A percentile compares a stretch with the other conserved stretches of the same genome.
Evolutionary conservation across 1,140 invertebrate species (phyloP).

Genomic region (Zaprionus taronus): DNA sequence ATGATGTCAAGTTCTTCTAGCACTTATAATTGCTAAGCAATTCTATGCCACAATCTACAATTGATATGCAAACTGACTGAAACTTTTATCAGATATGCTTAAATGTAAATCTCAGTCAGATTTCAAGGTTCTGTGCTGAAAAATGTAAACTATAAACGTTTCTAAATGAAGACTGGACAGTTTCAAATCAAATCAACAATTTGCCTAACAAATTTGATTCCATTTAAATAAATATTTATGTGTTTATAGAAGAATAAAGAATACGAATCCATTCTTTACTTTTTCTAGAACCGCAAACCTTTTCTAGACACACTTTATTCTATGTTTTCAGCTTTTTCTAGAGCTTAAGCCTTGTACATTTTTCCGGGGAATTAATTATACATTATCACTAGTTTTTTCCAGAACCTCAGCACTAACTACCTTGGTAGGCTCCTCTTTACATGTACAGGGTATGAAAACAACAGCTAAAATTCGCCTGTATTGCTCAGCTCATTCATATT

Average conservation of each 20-base stretch:
- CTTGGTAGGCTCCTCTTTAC: neutral
- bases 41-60: neutral
- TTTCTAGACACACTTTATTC: too few species aligned
- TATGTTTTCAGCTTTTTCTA: too few species aligned
- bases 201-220: neutral
- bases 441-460: slow-evolving; percentile 7
- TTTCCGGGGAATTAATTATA: too few species aligned
- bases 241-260: too few species aligned
- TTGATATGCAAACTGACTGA: neutral
- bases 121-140: neutral
- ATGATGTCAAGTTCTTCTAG: neutral
- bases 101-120: neutral
- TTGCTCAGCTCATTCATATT: slow-evolving; percentile 68
- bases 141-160: neutral
- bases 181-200: neutral
- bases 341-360: too few species aligned
- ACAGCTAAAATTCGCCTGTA: slow-evolving; percentile 20
- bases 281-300: too few species aligned
- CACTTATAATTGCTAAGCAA: neutral
- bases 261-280: too few species aligned
- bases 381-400: neutral
- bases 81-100: neutral
- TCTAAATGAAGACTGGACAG: too few species aligned
- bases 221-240: too few species aligned
- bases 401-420: neutral